A percentile compares a stretch with the other conserved stretches of the same genome.
Evolutionary conservation across 2,113 vertebrate species (phyloP).

Genomic region (Callipepla squamata): DNA sequence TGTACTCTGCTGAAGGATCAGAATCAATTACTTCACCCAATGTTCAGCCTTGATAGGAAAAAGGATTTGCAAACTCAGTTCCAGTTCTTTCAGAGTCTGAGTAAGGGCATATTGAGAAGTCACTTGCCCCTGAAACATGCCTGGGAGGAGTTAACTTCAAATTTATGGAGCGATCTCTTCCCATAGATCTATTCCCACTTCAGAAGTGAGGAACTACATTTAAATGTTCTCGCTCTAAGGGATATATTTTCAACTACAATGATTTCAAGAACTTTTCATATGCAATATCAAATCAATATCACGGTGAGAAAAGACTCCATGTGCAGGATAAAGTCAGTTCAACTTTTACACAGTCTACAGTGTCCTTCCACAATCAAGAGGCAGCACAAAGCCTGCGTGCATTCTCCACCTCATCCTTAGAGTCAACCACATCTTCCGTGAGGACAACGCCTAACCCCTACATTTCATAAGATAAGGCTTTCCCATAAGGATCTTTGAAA

Average conservation of each 20-base stretch:
- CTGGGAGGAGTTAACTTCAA: background rate
- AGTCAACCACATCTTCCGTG: background rate
- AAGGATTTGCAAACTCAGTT: background rate
- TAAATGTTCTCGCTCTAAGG: background rate
- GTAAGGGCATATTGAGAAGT: background rate
- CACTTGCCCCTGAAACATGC: background rate
- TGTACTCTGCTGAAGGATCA: background rate
- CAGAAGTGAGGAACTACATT: background rate
- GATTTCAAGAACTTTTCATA: background rate
- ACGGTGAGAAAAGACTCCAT: background rate
- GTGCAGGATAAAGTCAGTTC: background rate
- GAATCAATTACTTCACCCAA: background rate
- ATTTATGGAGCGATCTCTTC: background rate
- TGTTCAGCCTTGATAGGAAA: background rate
- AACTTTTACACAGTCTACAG: background rate
- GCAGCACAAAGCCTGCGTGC: rapidly evolving
- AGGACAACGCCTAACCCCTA: background rate
- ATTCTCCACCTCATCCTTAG: background rate
- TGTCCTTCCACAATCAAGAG: background rate
- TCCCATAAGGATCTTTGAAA: background rate
- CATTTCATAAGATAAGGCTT: background rate
- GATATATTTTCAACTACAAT: background rate
- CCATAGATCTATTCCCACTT: background rate
- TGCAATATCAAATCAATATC: background rate
- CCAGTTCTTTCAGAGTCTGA: background rate